Evolutionary conservation across 2,797 vertebrate species (phyloP).

Genomic region (Ceyx erithaca): DNA sequence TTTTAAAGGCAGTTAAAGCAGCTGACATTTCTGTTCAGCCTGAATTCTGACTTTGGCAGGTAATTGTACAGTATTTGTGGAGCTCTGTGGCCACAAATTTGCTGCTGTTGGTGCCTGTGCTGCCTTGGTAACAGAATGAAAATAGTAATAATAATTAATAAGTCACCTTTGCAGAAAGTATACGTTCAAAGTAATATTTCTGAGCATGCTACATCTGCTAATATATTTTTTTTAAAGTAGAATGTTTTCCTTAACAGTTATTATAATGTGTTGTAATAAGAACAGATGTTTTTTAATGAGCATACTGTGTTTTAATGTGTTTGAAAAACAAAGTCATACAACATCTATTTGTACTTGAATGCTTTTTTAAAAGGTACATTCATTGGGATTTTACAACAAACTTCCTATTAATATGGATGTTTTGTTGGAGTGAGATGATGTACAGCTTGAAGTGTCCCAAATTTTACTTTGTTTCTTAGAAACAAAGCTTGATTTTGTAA

Average conservation of each 20-base stretch:
- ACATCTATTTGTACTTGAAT: neutral
- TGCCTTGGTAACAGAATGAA: neutral
- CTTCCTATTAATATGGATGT: neutral
- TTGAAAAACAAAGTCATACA: neutral
- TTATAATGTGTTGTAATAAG: neutral
- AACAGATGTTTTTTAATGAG: slow-evolving; percentile 28
- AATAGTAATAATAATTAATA: neutral
- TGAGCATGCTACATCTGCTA: neutral
- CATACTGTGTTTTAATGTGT: neutral
- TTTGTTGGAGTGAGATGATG: neutral
- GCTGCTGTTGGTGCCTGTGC: neutral
- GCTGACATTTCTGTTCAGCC: neutral
- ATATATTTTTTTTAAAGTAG: neutral
- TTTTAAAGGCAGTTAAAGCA: neutral
- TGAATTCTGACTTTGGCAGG: neutral
- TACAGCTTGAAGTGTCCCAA: neutral
- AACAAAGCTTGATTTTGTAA: neutral
- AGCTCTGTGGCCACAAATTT: neutral
- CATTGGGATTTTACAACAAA: neutral
- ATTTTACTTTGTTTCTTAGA: neutral
- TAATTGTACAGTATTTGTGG: neutral
- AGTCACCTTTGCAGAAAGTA: neutral
- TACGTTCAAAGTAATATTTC: neutral
- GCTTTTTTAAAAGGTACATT: neutral
- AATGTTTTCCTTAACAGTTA: neutral